Conservation (phyloP, 2,113 vertebrate genomes). For the Chloropsis hardwickii region DNA sequence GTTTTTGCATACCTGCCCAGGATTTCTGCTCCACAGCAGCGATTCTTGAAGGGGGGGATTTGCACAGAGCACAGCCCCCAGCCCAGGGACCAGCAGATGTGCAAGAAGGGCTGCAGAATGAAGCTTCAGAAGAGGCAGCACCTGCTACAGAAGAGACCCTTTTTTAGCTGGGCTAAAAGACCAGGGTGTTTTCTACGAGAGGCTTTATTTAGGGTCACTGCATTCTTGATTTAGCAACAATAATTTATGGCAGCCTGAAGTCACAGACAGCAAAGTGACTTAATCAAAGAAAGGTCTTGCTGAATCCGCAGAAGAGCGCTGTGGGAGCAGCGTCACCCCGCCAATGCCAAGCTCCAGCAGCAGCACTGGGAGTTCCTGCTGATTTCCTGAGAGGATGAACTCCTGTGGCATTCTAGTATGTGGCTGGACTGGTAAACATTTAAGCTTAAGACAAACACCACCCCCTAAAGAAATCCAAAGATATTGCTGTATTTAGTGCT, state of each 20-base stretch:
- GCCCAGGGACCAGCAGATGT: not conserved
- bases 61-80: not conserved
- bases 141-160: not conserved
- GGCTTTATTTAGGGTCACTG: not conserved
- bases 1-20: not conserved
- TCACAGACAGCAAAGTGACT: not conserved
- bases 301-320: not conserved
- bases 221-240: not conserved
- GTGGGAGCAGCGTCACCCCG: rapidly evolving
- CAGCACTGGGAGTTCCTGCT: not conserved
- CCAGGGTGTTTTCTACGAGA: not conserved
- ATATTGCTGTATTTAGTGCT: not conserved
- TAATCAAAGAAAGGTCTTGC: not conserved
- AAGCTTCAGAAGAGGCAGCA: not conserved
- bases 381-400: not conserved
- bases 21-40: not conserved
- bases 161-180: not conserved
- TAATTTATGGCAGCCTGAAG: not conserved
- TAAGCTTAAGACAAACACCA: not conserved
- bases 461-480: not conserved
- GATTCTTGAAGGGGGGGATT: too few relatives aligned
- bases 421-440: not conserved
- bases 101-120: not conserved
- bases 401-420: not conserved
- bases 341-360: not conserved